Conservation (phyloP, 1,140 invertebrate genomes). For the Drosophila kepulauana region DNA sequence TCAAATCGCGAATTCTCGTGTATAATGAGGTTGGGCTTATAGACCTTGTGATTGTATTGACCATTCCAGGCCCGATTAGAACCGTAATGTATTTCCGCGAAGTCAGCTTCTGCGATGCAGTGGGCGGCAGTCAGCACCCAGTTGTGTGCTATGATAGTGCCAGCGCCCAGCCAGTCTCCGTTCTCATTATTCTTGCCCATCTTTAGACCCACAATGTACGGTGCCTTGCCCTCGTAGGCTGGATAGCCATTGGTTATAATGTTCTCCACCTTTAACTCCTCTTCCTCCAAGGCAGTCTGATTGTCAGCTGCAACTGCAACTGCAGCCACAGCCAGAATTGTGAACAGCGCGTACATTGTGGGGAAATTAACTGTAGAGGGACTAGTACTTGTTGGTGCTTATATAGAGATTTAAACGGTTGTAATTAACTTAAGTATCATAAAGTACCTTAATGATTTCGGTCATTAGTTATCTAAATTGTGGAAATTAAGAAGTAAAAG, state of each 20-base stretch:
- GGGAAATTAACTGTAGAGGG: not conserved
- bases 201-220: slow-evolving; percentile 85
- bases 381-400: not conserved
- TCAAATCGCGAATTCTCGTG: slow-evolving; percentile 56
- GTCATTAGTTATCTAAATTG: not conserved
- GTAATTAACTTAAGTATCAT: not conserved
- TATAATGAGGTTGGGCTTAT: slow-evolving; percentile 50
- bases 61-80: slow-evolving; percentile 57
- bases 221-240: slow-evolving; percentile 84
- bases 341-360: not conserved
- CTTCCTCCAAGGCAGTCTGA: not conserved
- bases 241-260: slow-evolving; percentile 55
- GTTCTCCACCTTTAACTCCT: not conserved
- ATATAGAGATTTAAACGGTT: not conserved
- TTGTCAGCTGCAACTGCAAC: slow-evolving; percentile 6
- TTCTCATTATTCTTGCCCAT: slow-evolving; percentile 72
- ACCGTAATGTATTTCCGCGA: slow-evolving; percentile 68
- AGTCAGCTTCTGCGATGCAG: slow-evolving; percentile 77
- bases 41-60: slow-evolving; percentile 43
- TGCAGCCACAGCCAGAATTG: not conserved
- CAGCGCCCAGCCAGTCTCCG: slow-evolving; percentile 85
- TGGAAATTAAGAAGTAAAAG: too few species aligned
- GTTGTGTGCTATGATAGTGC: slow-evolving; percentile 86
- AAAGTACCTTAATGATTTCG: not conserved
- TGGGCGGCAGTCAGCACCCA: slow-evolving; percentile 88